These are phyloP conservation scores for Delichon dasypus DNA, from an alignment of 2,797 vertebrate genomes.

Conservation along the genomic window DNA sequence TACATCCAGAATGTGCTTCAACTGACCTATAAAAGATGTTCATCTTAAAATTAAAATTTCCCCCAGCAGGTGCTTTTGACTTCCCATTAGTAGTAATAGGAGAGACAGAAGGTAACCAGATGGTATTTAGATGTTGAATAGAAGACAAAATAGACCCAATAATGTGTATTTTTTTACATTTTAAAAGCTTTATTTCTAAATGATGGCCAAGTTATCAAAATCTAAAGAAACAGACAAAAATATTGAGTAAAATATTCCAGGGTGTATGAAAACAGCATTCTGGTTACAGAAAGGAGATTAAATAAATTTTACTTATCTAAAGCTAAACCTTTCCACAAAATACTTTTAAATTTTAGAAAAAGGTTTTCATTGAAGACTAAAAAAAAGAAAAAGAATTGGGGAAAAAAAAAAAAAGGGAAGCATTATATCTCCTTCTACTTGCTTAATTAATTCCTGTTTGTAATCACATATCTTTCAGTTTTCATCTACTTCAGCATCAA, in stretches of 20 bases:
- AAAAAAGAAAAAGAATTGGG: neutral
- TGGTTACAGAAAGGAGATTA: neutral
- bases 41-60: constrained; percentile 46
- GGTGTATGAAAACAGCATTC: neutral
- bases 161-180: neutral
- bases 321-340: neutral
- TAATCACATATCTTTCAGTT: neutral
- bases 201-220: neutral
- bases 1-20: constrained; percentile 3
- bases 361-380: neutral
- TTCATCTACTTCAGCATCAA: neutral
- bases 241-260: neutral
- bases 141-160: neutral
- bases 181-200: neutral
- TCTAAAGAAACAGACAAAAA: neutral
- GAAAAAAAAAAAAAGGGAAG: neutral
- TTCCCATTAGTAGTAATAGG: neutral
- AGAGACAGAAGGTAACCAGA: constrained; percentile 32
- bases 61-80: constrained; percentile 36
- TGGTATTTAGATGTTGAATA: constrained; percentile 2
- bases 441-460: neutral
- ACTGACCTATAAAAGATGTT: constrained; percentile 20
- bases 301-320: neutral
- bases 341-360: neutral
- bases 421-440: neutral